Conservation (phyloP, 2,797 vertebrate species). For the Sebastolobus altivelis region DNA sequence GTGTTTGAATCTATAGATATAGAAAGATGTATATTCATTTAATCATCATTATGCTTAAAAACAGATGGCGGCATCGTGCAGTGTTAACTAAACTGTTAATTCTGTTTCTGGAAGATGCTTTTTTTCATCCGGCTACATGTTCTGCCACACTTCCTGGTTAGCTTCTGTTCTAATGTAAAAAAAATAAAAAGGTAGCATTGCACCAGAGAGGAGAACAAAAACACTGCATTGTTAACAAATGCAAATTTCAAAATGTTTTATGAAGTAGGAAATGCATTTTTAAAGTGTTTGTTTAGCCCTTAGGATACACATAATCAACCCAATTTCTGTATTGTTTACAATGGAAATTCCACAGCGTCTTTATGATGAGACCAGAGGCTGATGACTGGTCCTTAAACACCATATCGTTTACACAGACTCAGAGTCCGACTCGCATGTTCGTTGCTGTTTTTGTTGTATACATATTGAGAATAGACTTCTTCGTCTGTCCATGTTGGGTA, state of each 20-base stretch:
- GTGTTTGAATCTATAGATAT: not conserved
- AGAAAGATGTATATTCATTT: not conserved
- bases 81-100: constrained; percentile 15
- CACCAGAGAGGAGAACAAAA: not conserved
- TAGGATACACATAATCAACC: not conserved
- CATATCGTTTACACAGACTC: not conserved
- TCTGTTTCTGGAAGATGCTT: not conserved
- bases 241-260: not conserved
- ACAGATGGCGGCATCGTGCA: not conserved
- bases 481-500: not conserved
- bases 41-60: not conserved
- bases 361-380: not conserved
- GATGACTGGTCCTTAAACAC: not conserved
- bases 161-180: constrained; percentile 7
- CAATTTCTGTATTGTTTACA: not conserved
- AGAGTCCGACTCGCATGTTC: not conserved
- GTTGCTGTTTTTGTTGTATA: not conserved
- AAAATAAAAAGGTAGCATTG: not conserved
- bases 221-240: not conserved
- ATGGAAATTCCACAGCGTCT: not conserved
- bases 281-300: constrained; percentile 1
- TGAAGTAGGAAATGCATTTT: not conserved
- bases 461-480: not conserved
- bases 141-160: not conserved
- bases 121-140: not conserved